Conservation (phyloP, 2,113 vertebrate species). For the Podarcis cretensis region DNA sequence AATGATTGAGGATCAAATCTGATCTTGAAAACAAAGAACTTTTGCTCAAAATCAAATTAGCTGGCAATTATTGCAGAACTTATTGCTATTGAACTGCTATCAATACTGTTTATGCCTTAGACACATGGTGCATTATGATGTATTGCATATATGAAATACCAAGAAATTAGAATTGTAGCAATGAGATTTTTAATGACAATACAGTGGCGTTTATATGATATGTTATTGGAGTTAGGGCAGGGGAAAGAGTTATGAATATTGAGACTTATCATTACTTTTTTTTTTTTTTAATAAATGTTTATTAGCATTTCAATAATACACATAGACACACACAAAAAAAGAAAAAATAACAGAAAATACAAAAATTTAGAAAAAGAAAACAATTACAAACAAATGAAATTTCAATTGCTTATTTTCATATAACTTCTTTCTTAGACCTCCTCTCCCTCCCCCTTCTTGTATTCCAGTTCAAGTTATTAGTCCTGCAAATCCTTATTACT, state of each 20-base stretch:
- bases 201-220: slow-evolving; percentile 7
- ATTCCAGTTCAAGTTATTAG: too few relatives aligned
- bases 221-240: background rate
- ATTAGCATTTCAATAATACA: too few relatives aligned
- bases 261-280: background rate
- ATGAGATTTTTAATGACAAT: slow-evolving; percentile 61
- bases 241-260: slow-evolving; percentile 44
- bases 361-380: too few relatives aligned
- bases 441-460: too few relatives aligned
- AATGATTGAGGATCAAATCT: slow-evolving; percentile 40
- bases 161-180: slow-evolving; percentile 44
- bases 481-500: too few relatives aligned
- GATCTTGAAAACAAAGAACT: slow-evolving; percentile 57
- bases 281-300: too few relatives aligned
- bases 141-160: slow-evolving; percentile 34
- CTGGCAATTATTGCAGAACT: slow-evolving; percentile 53
- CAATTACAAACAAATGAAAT: too few relatives aligned
- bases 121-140: slow-evolving; percentile 36
- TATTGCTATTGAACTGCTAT: slow-evolving; percentile 47
- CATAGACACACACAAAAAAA: too few relatives aligned
- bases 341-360: too few relatives aligned
- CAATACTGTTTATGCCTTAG: slow-evolving; percentile 52
- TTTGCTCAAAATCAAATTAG: slow-evolving; percentile 62
- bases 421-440: too few relatives aligned
- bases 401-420: too few relatives aligned